A percentile compares a stretch with the other conserved stretches of the same genome.
phyloP scores from a whole-genome alignment of 1,140 invertebrate genomes.

The Cyclargus thomasi region DNA sequence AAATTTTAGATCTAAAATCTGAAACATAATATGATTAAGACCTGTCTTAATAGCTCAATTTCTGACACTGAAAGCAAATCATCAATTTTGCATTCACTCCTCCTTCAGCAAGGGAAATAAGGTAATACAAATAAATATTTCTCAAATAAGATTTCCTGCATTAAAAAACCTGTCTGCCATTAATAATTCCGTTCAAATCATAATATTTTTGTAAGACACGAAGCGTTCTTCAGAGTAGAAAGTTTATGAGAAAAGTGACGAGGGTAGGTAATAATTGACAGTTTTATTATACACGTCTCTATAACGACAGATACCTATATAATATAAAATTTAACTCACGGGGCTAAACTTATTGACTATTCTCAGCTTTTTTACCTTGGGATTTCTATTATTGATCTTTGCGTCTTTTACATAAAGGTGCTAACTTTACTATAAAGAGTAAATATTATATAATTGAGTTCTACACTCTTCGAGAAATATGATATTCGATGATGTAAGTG shows the following conservation, averaged over 20 bases:
- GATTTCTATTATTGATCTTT: no score
- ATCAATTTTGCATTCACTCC: neutral
- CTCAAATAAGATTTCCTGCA: neutral
- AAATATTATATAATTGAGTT: no score
- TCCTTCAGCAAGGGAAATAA: neutral
- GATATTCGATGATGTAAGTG: no score
- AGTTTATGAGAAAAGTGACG: neutral
- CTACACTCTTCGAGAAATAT: no score
- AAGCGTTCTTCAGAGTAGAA: neutral
- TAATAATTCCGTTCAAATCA: neutral
- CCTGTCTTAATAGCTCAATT: no score
- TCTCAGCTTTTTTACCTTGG: no score
- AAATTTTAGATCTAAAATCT: no score
- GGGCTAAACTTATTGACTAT: no score
- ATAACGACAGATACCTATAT: neutral
- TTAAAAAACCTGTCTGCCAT: neutral
- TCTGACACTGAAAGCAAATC: neutral
- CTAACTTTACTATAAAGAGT: no score
- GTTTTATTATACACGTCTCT: neutral
- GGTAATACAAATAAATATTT: neutral
- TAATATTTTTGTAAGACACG: neutral
- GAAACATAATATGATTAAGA: no score
- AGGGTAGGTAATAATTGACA: conserved; percentile 1
- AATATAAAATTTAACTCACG: neutral
- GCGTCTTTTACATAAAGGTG: no score